Evolutionary conservation across 2,113 vertebrate genomes (phyloP), one percentile per base, ranked within the genome.

Genomic region (Micromys minutus): DNA sequence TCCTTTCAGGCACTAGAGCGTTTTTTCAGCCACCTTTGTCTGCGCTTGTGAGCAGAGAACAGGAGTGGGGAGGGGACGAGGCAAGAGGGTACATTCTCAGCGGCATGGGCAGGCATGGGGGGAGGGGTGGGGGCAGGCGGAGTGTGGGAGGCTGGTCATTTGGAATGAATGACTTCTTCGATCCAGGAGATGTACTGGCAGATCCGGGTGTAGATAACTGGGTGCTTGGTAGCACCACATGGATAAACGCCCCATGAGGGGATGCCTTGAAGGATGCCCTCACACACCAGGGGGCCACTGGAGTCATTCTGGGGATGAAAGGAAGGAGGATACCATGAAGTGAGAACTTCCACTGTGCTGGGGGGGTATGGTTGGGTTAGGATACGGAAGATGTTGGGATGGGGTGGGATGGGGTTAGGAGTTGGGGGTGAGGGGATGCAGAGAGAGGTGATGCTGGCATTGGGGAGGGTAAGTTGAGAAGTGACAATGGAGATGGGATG

Each of bases 131-230:
- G 42, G 39, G n/a, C n/a, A n/a, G 5, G 34, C 24, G 21, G 39
- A 2, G 19, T 47, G 10, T 39, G 31, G 9, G 22, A 12, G 0
- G 31, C 63, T 7, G 57, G 2, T 97, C 95, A 98, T 42, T 95
- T 93, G 95, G 87, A 81, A 1, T 74, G 39, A 0, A 98, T 97
- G 65, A 22, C 92, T 69, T 80, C 97, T 93, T 81, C 45, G 67
- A 98, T 97, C 98, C 98, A 98, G 7, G 47, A 0, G 10, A 1
- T 5, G 3, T 97, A 97, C 65, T 83, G 97, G 96, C 97, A 98
- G 96, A 97, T 80, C 57, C 92, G 55, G 0, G 96, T 97, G 93
- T 97, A 98, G 91, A 98, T 97, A 0, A 97, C 96, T 0, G 97
- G 98, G 4, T 50, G 94, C 39, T 67, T 86, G 50, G 85, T 55